Evolutionary conservation across 2,113 vertebrate species (phyloP), one percentile per base, ranked within the genome.

Genomic region (Reinhardtius hippoglossoides): DNA sequence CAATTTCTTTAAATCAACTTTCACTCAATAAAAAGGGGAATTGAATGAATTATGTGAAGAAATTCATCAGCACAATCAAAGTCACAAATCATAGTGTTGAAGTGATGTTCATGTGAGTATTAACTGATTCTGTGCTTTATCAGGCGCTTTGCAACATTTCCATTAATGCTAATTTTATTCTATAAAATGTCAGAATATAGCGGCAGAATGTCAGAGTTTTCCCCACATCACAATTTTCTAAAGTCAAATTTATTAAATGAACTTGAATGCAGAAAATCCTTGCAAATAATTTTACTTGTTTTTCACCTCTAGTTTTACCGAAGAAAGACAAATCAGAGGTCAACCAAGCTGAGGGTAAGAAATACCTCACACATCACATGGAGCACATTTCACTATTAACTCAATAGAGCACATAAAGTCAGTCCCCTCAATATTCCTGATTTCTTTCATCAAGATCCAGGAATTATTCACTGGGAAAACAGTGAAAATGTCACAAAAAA

Each of bases 331-430:
- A 55, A 74, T 6, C 7, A 21, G 4, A 3, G 27, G 9, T 2
- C 26, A 23, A 16, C 5, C 0, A 0, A 1, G 0, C 1, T 1
- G 80, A 63, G 0, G 81, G 82, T 90, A 71, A 78, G 88, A 81
- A 56, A 48, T 0, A 57, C 23, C 21, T 15, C 18, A 15, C 13
- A 50, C 16, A 1, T 50, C 16, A 20, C 37, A 50, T 23, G 42
- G 10, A 61, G 57, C 20, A 20, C 23, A 65, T 37, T 61, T 42
- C 2, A 42, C 13, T 16, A 35, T 31, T 9, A 37, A 37, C 35
- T 37, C 35, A 37, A 7, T 9, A 37, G 35, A 37, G 35, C 8
- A 9, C 2, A 37, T 37, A 9, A 37, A 37, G 35, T 2, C 35
- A 37, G 35, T 37, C 35, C 35, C 35, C 35, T 37, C 9, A 37